Percentiles rank a stretch among this genome's conserved stretches.
Evolutionary conservation across 2,113 vertebrate species (phyloP).

Genomic region (Hyperopisus bebe): DNA sequence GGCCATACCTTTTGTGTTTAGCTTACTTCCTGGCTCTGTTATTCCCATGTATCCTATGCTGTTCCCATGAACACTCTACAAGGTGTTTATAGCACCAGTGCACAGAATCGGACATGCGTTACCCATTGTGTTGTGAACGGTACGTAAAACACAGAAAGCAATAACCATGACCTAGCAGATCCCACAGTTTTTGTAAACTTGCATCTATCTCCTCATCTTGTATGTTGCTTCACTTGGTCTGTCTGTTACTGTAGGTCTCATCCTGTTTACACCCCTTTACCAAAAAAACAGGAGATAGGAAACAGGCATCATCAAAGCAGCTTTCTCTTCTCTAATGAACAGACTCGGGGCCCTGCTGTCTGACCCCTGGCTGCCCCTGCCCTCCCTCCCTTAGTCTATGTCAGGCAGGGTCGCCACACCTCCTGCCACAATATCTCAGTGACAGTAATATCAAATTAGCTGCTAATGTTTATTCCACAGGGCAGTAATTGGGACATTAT

Average conservation of each 20-base stretch:
- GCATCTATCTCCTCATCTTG: background rate
- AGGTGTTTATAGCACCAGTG: background rate
- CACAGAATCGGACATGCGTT: background rate
- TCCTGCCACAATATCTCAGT: background rate
- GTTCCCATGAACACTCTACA: background rate
- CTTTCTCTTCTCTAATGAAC: background rate
- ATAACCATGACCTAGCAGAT: background rate
- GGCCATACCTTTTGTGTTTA: background rate
- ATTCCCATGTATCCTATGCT: background rate
- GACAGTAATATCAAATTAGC: background rate
- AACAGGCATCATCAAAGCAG: background rate
- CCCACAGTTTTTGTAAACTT: background rate
- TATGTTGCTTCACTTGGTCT: background rate
- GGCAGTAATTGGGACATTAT: background rate
- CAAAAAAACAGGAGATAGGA: slow-evolving; percentile 2
- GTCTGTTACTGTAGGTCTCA: background rate
- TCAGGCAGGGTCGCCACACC: background rate
- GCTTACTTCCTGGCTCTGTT: background rate
- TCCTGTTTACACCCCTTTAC: background rate
- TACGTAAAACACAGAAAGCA: background rate
- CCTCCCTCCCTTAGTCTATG: background rate
- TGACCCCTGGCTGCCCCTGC: background rate
- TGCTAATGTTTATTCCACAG: background rate
- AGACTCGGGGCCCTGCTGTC: background rate
- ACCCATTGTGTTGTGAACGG: background rate